Conservation (phyloP, 2,888 invertebrate genomes). For the Himalopsyche tibetana region DNA sequence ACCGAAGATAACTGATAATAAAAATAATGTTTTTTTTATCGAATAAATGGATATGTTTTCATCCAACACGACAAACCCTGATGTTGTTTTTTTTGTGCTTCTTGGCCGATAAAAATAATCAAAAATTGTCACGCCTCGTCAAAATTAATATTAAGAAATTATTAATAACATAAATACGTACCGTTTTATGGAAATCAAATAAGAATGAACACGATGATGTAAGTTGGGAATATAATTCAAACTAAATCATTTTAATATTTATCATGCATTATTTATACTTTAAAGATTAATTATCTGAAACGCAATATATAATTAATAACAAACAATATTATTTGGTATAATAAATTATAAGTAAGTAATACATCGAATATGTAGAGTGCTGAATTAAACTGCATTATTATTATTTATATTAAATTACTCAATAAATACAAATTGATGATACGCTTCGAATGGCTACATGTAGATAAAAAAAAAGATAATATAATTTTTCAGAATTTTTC, state of each 20-base stretch:
- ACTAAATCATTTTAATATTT: conserved; percentile 30
- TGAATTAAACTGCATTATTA: too few species aligned
- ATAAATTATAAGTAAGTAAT: neutral
- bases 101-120: neutral
- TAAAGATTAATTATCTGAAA: neutral
- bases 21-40: too few species aligned
- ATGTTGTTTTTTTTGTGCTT: neutral
- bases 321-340: neutral
- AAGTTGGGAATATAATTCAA: neutral
- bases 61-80: too few species aligned
- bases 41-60: too few species aligned
- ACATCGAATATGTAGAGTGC: neutral
- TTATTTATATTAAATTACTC: too few species aligned
- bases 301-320: neutral
- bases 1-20: too few species aligned
- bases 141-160: neutral
- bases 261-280: conserved; percentile 15
- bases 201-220: conserved; percentile 21
- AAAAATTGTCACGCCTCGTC: neutral
- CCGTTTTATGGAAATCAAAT: conserved; percentile 6
- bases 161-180: neutral
- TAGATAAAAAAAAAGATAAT: too few species aligned
- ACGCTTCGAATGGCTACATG: too few species aligned
- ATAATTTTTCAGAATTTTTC: too few species aligned
- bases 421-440: too few species aligned